Evolutionary conservation across 1,140 invertebrate genomes (phyloP).

Genomic region (Panagrolaimus sp.): DNA sequence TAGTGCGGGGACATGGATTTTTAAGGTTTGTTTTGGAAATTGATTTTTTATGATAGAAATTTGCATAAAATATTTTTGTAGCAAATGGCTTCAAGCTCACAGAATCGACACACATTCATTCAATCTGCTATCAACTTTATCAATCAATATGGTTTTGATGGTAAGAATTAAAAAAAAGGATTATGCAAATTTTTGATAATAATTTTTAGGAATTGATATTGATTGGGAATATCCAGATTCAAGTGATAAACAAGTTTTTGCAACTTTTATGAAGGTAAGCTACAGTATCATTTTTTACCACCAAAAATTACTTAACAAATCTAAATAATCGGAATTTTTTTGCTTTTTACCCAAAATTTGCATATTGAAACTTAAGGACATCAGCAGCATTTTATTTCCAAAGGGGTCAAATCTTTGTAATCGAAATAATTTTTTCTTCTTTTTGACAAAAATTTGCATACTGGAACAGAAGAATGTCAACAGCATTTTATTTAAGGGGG

Average conservation of each 20-base stretch:
- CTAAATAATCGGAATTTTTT: too few species aligned
- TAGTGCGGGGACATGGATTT: not conserved
- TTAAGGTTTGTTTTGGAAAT: not conserved
- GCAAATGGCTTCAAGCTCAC: conserved; percentile 12
- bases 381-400: too few species aligned
- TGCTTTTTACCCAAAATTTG: too few species aligned
- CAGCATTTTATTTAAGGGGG: too few species aligned
- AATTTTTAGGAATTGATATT: conserved; percentile 70
- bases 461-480: too few species aligned
- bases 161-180: not conserved
- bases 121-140: conserved; percentile 84
- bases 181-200: not conserved
- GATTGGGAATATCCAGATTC: conserved; percentile 85
- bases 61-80: conserved; percentile 50
- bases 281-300: too few species aligned
- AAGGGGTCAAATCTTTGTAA: not conserved
- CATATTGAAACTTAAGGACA: too few species aligned
- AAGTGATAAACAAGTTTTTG: conserved; percentile 14
- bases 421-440: not conserved
- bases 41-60: conserved; percentile 37
- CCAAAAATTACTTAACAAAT: too few species aligned
- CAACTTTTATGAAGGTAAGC: conserved; percentile 20
- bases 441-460: conserved; percentile 1
- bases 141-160: conserved; percentile 83
- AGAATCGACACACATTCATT: conserved; percentile 68